Conservation (phyloP, 2,113 vertebrate species). For the Alouatta palliata region DNA sequence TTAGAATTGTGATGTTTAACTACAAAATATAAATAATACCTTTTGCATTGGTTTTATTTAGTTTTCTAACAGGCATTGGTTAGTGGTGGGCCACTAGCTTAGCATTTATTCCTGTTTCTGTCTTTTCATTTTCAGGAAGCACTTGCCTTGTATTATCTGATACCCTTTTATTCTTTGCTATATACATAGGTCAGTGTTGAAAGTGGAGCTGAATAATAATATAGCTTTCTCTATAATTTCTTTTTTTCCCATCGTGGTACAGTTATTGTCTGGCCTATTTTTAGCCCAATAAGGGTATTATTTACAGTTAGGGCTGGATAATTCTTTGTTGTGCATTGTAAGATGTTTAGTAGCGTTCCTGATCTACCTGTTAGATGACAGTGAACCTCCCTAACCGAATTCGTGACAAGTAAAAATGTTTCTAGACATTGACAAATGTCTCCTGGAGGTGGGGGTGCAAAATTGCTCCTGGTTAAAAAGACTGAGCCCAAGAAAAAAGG, state of each 20-base stretch:
- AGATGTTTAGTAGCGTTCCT: background rate
- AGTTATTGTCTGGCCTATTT: background rate
- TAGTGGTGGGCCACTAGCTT: background rate
- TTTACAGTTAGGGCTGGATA: background rate
- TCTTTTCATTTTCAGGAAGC: background rate
- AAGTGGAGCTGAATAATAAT: background rate
- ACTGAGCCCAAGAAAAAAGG: background rate
- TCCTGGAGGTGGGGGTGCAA: background rate
- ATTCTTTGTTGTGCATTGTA: background rate
- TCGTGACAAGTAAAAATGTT: background rate
- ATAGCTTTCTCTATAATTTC: background rate
- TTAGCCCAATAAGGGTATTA: background rate
- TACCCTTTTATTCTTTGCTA: background rate
- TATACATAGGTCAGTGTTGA: background rate
- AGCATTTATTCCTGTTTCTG: background rate
- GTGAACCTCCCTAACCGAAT: background rate
- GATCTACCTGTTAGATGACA: background rate
- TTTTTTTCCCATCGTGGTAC: background rate
- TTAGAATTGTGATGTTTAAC: background rate
- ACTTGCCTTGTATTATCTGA: background rate
- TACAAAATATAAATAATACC: background rate
- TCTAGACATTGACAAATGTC: background rate
- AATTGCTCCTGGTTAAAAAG: background rate
- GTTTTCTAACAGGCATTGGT: background rate
- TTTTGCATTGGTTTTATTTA: slow-evolving; percentile 13